Base-by-base conservation (phyloP, 2,888 invertebrate species). In the Synergus itoensis region DNA sequence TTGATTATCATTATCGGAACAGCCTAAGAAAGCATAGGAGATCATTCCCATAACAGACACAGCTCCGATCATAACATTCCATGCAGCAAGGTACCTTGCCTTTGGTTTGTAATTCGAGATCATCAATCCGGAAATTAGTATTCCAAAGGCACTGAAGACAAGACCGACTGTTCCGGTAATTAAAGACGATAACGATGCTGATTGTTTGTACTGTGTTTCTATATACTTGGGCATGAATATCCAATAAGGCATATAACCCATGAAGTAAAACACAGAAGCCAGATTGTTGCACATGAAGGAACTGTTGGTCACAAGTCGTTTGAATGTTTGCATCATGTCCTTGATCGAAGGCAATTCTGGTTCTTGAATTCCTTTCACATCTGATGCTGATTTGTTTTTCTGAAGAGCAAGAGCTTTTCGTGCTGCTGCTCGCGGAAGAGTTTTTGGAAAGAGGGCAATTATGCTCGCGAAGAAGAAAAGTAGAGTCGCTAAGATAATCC, bases 181-280 rank as follows among this genome's bases (percentile, higher is more conserved):
- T 83, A 96, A 93, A 84, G 96, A 96, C 0, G 97, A 96, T 11
- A 94, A 94, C 0, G 96, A 95, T 0, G 97, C 96, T 8, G 96
- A 95, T 86, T 96, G 95, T 79, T 95, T 94, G 91, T 96, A 97
- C 91, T 96, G 96, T 0, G 96, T 96, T 92, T 97, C 97, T 82
- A 97, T 96, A 88, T 96, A 96, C 90, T 97, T 97, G 0, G 97
- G 96, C 90, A 96, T 94, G 88, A 96, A 97, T 69, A 96, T 96
- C 94, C 96, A 96, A 88, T 96, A 96, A 0, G 96, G 96, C 92
- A 95, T 95, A 88, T 95, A 95, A 0, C 95, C 95, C 87, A 95
- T 93, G 80, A 96, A 94, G 87, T 96, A 96, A 87, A 96, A 96
- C 14, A 96, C 95, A 21, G 95, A 94, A 0, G 96, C 95, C 1